Percentiles rank a stretch among this genome's conserved stretches.
Evolutionary conservation across 2,888 invertebrate genomes (phyloP).

Genomic region (Macrophya alboannulata): DNA sequence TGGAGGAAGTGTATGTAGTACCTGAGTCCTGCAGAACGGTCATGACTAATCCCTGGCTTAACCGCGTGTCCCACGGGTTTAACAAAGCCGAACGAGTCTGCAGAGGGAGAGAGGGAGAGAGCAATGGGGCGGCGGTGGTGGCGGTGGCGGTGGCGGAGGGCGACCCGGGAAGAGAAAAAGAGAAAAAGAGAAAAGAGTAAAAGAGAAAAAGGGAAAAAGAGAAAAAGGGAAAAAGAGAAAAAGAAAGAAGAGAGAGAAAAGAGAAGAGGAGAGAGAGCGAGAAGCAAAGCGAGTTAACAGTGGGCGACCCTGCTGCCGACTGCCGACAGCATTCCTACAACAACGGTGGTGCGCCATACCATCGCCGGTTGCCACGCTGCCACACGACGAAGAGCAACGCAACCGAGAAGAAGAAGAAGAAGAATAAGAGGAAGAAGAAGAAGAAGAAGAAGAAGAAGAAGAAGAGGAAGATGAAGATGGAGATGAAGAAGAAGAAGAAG

Average conservation of each 20-base stretch:
- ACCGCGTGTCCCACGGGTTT: constrained; percentile 56
- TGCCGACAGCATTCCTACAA: constrained; percentile 75
- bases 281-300: constrained; percentile 72
- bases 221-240: constrained; percentile 65
- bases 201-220: constrained; percentile 65
- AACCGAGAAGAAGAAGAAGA: constrained; percentile 51
- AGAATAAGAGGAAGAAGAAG: constrained; percentile 20
- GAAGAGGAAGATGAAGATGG: background rate
- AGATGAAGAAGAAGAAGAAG: constrained; percentile 23
- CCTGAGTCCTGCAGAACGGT: constrained; percentile 52
- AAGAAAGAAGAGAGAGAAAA: constrained; percentile 66
- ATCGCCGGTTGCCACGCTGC: constrained; percentile 56
- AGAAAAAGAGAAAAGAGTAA: constrained; percentile 64
- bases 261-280: constrained; percentile 66
- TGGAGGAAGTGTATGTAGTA: constrained; percentile 25
- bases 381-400: constrained; percentile 62
- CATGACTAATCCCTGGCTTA: constrained; percentile 56
- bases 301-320: constrained; percentile 74
- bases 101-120: constrained; percentile 53
- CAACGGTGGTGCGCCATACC: constrained; percentile 64
- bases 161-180: constrained; percentile 63
- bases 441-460: constrained; percentile 38
- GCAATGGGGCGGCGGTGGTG: constrained; percentile 37
- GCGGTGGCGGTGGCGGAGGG: constrained; percentile 50
- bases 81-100: constrained; percentile 54